phyloP scores from a whole-genome alignment of 2,113 vertebrate species.

The Rhinolophus ferrumequinum region DNA sequence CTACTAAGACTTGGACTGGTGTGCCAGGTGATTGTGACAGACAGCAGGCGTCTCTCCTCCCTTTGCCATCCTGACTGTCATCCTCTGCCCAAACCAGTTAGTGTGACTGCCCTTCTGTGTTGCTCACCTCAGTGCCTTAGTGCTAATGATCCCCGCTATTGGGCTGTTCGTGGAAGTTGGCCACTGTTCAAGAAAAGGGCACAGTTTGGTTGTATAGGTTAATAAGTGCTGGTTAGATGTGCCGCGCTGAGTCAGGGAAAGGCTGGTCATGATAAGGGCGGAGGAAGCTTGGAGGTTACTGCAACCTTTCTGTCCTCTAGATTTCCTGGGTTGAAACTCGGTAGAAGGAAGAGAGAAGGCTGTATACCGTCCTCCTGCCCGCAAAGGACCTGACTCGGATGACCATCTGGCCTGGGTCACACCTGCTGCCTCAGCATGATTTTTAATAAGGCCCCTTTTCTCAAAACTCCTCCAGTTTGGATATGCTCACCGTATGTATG shows the following conservation, averaged over 20 bases:
- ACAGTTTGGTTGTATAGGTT: background rate
- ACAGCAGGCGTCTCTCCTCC: background rate
- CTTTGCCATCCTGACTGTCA: background rate
- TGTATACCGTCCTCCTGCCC: background rate
- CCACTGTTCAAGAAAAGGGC: background rate
- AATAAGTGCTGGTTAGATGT: background rate
- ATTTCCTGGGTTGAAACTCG: background rate
- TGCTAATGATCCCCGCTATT: background rate
- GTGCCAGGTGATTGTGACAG: background rate
- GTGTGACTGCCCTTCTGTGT: background rate
- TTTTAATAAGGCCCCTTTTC: background rate
- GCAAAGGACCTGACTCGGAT: background rate
- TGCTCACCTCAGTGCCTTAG: background rate
- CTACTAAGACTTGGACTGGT: background rate
- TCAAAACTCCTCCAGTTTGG: background rate
- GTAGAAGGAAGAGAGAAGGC: background rate
- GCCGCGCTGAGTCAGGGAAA: background rate
- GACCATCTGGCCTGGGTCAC: background rate
- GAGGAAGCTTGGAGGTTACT: background rate
- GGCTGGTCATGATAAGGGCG: background rate
- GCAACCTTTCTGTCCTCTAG: background rate
- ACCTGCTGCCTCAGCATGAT: background rate
- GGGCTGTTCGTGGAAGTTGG: background rate
- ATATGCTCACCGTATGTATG: background rate
- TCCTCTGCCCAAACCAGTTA: background rate